Evolutionary conservation across 2,113 vertebrate genomes (phyloP), one percentile per base, ranked within the genome.

Genomic region (Microcebus murinus): DNA sequence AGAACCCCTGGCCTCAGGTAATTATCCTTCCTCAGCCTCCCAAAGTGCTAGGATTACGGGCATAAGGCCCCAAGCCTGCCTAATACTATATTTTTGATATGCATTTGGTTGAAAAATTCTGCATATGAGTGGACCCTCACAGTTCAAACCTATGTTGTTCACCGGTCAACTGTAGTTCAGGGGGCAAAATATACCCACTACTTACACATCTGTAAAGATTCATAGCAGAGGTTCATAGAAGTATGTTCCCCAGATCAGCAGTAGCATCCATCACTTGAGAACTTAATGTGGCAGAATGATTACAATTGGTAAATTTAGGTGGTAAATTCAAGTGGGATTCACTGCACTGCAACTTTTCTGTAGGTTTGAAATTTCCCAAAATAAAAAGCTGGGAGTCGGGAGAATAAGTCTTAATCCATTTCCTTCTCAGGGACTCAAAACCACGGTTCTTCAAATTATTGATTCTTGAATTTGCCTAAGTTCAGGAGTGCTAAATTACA

Each of bases 371-470:
- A 71, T 81, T 67, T 36, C 12, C 45, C 79, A 55, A 68, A 36
- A 73, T 73, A 70, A 95, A 87, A 91, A 68, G 12, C 2, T 48
- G 8, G n/a, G 13, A 86, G 8, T 8, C 9, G 48, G 45, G n/a
- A 91, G 61, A 84, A n/a, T 29, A 84, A 91, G 18, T 82, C 77
- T 91, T 55, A 79, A 70, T 68, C 39, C 25, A 86, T 82, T 93
- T 73, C 42, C 36, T 68, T 74, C 67, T 93, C 11, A 25, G 34
- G 63, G 70, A 86, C 82, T 87, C 68, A 45, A 95, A 93, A 83
- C 27, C 55, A 34, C 0, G 4, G 25, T 23, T 90, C 42, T 89
- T 83, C 29, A 36, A 63, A 84, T 3, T 50, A 67, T 12, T 82
- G 61, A 42, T 77, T 89, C 59, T 29, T 59, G 34, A 96, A 83